Conservation (phyloP, 2,888 invertebrate genomes). For the Syritta pipiens region DNA sequence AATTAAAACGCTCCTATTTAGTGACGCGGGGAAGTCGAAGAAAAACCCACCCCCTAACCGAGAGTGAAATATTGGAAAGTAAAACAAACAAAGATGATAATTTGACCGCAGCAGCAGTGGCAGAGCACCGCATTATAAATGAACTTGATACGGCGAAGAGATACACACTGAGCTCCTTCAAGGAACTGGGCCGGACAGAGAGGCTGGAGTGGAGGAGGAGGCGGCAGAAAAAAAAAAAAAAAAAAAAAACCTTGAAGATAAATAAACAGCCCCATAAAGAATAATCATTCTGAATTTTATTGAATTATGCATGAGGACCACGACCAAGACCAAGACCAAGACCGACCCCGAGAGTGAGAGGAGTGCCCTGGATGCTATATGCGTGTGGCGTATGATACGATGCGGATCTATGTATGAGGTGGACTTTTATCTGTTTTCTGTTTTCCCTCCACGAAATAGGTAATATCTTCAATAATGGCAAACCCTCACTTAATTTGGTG, state of each 20-base stretch:
- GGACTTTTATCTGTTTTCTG: constrained; percentile 64
- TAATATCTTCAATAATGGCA: constrained; percentile 66
- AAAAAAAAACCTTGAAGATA: constrained; percentile 79
- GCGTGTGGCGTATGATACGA: constrained; percentile 24
- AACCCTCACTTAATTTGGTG: constrained; percentile 68
- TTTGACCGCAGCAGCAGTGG: constrained; percentile 51
- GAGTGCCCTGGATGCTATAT: constrained; percentile 28
- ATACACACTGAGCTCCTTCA: constrained; percentile 51
- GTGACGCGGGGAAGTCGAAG: background rate
- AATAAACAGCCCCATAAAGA: constrained; percentile 80
- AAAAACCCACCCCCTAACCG: background rate
- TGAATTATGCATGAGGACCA: constrained; percentile 78
- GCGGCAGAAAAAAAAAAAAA: constrained; percentile 66
- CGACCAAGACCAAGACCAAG: background rate
- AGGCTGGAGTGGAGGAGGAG: constrained; percentile 15
- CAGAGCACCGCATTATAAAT: constrained; percentile 49
- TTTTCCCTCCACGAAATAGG: constrained; percentile 61
- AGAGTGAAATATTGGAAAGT: constrained; percentile 59
- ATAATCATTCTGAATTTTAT: constrained; percentile 79
- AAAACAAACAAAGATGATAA: constrained; percentile 69
- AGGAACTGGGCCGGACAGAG: constrained; percentile 31
- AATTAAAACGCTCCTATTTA: constrained; percentile 38
- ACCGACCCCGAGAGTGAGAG: constrained; percentile 1
- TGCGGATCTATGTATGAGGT: constrained; percentile 42
- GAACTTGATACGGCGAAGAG: constrained; percentile 59